Evolutionary conservation across 1,140 invertebrate genomes (phyloP), one percentile per base, ranked within the genome.

Genomic region (Dryas iulia): DNA sequence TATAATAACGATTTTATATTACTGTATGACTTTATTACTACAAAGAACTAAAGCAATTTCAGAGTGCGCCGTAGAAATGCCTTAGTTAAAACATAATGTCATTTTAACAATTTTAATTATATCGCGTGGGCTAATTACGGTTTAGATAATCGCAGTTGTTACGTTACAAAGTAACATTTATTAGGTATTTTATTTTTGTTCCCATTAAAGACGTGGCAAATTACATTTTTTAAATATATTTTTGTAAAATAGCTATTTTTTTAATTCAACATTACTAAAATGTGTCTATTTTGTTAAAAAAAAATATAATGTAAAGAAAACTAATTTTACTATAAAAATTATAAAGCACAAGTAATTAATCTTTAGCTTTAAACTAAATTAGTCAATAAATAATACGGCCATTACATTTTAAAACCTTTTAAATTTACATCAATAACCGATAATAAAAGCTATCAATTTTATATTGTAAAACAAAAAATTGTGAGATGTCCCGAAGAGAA

Each of bases 71-170:
- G 39, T 28, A n/a, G 24, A 26, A 53, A 24, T 24, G 5, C 12
- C 39, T 8, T n/a, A 18, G 28, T 25, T 47, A n/a, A 30, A 30
- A 3, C 21, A 25, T 53, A 87, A 89, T 89, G 84, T 86, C 76
- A 78, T 86, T 86, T 84, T 89, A 89, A 89, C 87, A 71, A 84
- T 86, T 83, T 81, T 86, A 86, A 88, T 88, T 88, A 79, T 73
- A 68, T 61, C 61, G 58, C 52, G 56, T 71, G 65, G 31, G 62
- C 71, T 83, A 82, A 83, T 82, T 82, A 66, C 67, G 53, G 59
- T 56, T 59, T 56, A 64, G 60, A 64, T 59, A 69, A 63, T 56
- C 23, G 60, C 35, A 23, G 53, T 26, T 31, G 63, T 69, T 69
- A 58, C 56, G 33, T 54, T 47, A 71, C 57, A 70, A 73, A 72